A percentile compares a stretch with the other conserved stretches of the same genome.
These are phyloP conservation scores for Leucopsar rothschildi DNA, from an alignment of 2,113 vertebrate genomes.

Conservation along the genomic window DNA sequence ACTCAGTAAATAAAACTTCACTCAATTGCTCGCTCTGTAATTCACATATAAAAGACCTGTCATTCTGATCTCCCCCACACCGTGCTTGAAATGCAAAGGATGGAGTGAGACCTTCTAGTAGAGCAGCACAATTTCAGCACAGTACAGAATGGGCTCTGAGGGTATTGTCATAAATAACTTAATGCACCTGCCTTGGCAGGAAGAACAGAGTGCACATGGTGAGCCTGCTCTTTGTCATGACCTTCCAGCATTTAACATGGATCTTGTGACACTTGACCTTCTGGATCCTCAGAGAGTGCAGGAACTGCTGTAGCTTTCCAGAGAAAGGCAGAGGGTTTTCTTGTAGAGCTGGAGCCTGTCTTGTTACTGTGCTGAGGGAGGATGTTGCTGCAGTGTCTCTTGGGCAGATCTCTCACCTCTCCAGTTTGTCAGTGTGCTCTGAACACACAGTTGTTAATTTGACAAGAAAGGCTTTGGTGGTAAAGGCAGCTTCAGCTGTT, in stretches of 20 bases:
- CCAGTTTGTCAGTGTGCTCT: background rate
- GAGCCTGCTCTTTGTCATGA: accelerated
- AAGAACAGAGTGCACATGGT: accelerated
- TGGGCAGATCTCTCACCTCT: background rate
- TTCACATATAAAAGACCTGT: conserved; percentile 57
- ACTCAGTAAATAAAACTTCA: conserved; percentile 62
- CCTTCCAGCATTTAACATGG: background rate
- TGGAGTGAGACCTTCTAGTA: conserved; percentile 11
- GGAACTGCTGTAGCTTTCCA: background rate
- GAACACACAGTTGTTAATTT: background rate
- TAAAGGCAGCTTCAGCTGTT: background rate
- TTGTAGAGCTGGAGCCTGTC: background rate
- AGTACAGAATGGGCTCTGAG: background rate
- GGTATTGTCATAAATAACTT: background rate
- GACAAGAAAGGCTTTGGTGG: background rate
- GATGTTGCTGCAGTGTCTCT: background rate
- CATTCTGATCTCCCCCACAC: conserved; percentile 37
- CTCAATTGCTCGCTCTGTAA: conserved; percentile 36
- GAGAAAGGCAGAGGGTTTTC: background rate
- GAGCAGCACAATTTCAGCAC: background rate
- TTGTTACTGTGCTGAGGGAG: background rate
- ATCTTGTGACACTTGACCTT: background rate
- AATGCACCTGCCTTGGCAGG: background rate
- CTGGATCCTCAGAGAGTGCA: background rate
- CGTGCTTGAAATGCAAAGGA: conserved; percentile 24